Evolutionary conservation across 2,888 invertebrate species (phyloP), one percentile per base, ranked within the genome.

Genomic region (Limulus polyphemus): DNA sequence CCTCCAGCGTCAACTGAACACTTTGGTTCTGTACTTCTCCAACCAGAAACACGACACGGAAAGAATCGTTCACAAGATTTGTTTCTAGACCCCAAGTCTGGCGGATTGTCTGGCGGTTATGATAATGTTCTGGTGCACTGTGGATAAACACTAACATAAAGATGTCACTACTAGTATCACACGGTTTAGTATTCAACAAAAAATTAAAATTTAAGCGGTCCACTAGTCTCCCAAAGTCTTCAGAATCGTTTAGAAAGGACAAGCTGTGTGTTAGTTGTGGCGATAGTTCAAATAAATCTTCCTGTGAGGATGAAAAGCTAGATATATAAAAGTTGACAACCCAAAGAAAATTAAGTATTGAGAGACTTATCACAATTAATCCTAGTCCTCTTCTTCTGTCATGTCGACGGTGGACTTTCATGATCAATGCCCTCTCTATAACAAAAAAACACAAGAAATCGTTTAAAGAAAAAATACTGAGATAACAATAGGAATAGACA

Each of bases 41-140:
- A 9, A 69, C 49, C n/a, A 68, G 59, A 54, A 69, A 69, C 5
- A 69, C 62, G 7, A 68, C 49, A 17, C 62, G 56, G 47, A 65
- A 17, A 32, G 32, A 32, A 12, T 47, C 51, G 47, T 50, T 14
- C 10, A 11, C 32, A 10, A 65, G 12, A 55, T 63, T 65, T 14
- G 13, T 48, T 54, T 54, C 50, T 52, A 61, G 61, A 12, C 57
- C 65, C 50, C 51, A 51, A 14, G 51, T 51, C 16, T 51, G 51
- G n/a, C 51, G 51, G 16, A 51, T 51, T 14, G 51, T 51, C 16
- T 51, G 51, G 14, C 51, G n/a, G n/a, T 16, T 51, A 14, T 16
- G 14, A 51, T 14, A 14, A 51, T 51, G n/a, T 14, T n/a, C 51
- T 14, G 51, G 51, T n/a, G 51, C 51, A 51, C 51, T 51, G 16